Evolutionary conservation across 2,888 invertebrate species (phyloP), one percentile per base, ranked within the genome.

Genomic region (Mythimna ferrago): DNA sequence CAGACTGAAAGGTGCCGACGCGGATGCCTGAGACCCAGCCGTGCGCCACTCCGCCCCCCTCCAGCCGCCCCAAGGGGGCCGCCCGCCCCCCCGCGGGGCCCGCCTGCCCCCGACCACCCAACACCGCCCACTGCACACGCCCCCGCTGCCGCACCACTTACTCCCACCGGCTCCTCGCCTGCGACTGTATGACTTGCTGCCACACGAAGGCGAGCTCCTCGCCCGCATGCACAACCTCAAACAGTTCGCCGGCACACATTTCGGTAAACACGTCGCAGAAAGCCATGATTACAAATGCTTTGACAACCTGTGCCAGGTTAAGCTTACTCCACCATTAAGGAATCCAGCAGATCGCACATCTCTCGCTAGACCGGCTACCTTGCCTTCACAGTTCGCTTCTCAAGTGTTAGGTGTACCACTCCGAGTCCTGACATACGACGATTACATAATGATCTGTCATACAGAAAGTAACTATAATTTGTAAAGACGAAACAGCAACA

Each of bases 1-100:
- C 82, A 98, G 99, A 94, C 97, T 99, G 90, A 99, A 99, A 96
- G 99, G 99, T 73, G 51, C 51, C n/a, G 99, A 98, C 93, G 97
- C 98, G 81, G 98, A 98, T 92, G 93, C 93, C 88, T 95, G 93
- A 94, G 85, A 67, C 6, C 14, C 53, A 21, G 53, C 66, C 44
- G 10, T 66, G 38, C 41, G 41, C 16, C 7, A 2, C 51, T 38
- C 53, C 44, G 44, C 66, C 41, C 65, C 2, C 44, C 54, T 35
- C 32, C n/a, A 7, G 16, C 48, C 54, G 48, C 54, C 65, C 32
- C 60, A 5, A 10, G 6, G 10, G 16, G n/a, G 6, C 19, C 14
- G 0, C 14, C 35, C 2, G 9, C 48, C 38, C 7, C 38, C 3
- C 14, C 32, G 32, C 32, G 32, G 32, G 32, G 32, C 2, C 44